These are phyloP conservation scores for Oasisia sp. DNA, from an alignment of 2,888 invertebrate genomes.

Conservation along the genomic window DNA sequence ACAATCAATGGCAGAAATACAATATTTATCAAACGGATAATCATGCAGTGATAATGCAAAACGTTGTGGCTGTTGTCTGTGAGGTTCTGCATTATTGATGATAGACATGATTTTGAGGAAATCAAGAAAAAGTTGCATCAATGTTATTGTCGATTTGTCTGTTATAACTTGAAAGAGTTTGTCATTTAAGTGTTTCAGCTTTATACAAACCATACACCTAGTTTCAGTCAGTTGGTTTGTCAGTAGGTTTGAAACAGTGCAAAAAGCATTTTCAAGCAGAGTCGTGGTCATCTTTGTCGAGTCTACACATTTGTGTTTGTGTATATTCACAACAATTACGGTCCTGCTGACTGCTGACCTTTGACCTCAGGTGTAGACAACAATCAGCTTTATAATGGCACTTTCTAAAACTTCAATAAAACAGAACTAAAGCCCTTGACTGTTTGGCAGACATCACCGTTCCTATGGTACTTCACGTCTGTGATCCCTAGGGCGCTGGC, in stretches of 20 bases:
- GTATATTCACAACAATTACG: background rate
- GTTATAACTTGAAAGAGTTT: background rate
- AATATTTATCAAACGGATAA: no score
- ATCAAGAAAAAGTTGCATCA: background rate
- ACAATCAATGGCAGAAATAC: background rate
- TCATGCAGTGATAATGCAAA: background rate
- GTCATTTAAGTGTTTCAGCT: background rate
- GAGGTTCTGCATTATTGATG: background rate
- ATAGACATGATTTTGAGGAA: background rate
- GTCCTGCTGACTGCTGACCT: no score
- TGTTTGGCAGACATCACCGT: constrained; percentile 71
- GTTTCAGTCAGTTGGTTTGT: background rate
- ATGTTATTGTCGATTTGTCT: background rate
- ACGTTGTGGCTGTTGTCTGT: background rate
- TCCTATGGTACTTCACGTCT: constrained; percentile 98
- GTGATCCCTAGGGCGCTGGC: constrained; percentile 93
- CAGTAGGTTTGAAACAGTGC: background rate
- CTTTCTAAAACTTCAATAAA: background rate
- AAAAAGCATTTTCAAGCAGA: background rate
- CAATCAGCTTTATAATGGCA: background rate
- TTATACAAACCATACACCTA: background rate
- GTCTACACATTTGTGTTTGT: background rate
- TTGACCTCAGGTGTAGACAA: no score
- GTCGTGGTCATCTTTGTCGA: background rate
- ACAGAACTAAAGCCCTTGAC: constrained; percentile 24